Evolutionary conservation across 2,888 invertebrate species (phyloP).

Genomic region (Catonia carolina): DNA sequence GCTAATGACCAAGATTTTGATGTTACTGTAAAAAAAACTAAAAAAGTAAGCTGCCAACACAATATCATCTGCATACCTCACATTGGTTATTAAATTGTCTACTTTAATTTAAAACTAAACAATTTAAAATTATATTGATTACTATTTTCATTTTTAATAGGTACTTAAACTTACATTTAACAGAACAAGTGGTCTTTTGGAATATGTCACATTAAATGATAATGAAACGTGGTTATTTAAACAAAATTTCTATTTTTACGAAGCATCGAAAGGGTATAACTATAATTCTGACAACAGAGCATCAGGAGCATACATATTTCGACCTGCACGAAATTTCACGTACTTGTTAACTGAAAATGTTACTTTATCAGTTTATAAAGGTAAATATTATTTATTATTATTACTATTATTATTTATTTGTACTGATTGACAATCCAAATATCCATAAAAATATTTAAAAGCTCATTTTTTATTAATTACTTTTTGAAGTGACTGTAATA

Average conservation of each 20-base stretch:
- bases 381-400: slow-evolving; percentile 25
- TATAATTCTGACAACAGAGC: slow-evolving; percentile 47
- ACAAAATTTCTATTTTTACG: slow-evolving; percentile 54
- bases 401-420: no score
- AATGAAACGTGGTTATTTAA: slow-evolving; percentile 30
- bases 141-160: slow-evolving; percentile 20
- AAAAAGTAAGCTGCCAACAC: no score
- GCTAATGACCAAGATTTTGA: no score
- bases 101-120: no score
- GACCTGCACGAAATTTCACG: slow-evolving; percentile 45
- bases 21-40: no score
- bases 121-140: no score
- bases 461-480: no score
- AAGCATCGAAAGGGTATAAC: slow-evolving; percentile 44
- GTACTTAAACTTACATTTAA: slow-evolving; percentile 29
- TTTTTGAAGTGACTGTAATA: background rate
- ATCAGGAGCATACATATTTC: slow-evolving; percentile 64
- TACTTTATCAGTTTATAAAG: slow-evolving; percentile 32
- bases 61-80: no score
- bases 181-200: slow-evolving; percentile 29
- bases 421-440: no score
- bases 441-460: no score
- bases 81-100: no score
- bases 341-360: slow-evolving; percentile 36
- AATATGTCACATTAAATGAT: slow-evolving; percentile 28